These are phyloP conservation scores for Lepas anatifera DNA, from an alignment of 2,888 invertebrate species.

Conservation along the genomic window DNA sequence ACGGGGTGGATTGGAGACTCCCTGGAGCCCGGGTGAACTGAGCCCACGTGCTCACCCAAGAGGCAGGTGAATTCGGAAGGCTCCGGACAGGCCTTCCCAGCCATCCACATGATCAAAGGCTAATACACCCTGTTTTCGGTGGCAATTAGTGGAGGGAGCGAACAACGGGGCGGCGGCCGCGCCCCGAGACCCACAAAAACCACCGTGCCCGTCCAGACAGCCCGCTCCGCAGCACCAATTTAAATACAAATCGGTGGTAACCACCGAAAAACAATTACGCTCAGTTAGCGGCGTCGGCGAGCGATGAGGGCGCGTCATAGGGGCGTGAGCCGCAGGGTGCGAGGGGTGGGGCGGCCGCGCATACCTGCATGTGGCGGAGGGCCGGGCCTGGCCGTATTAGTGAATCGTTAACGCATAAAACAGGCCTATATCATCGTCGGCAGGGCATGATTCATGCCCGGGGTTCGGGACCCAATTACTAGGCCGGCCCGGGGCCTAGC, in stretches of 20 bases:
- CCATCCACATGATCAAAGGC: neutral
- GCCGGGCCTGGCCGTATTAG: neutral
- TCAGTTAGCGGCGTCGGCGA: neutral
- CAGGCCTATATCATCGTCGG: neutral
- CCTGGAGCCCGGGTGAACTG: too few relatives aligned
- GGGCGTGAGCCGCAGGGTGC: too few relatives aligned
- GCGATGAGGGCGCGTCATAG: too few relatives aligned
- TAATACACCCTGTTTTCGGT: conserved; percentile 8
- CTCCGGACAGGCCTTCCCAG: neutral
- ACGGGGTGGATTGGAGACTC: too few relatives aligned
- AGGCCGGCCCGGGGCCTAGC: too few relatives aligned
- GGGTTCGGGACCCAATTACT: neutral
- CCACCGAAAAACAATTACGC: conserved; percentile 11
- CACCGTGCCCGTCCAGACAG: neutral
- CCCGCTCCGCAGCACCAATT: neutral
- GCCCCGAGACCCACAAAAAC: neutral
- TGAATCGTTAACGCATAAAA: neutral
- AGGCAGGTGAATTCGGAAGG: too few relatives aligned
- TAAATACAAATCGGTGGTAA: conserved; percentile 1
- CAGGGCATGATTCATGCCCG: neutral
- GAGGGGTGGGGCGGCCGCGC: neutral
- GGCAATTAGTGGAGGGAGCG: neutral
- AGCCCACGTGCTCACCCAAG: too few relatives aligned
- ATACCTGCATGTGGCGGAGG: neutral
- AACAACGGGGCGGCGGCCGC: neutral